Evolutionary conservation across 1,140 invertebrate genomes (phyloP).

Genomic region (Plutomurus gul): DNA sequence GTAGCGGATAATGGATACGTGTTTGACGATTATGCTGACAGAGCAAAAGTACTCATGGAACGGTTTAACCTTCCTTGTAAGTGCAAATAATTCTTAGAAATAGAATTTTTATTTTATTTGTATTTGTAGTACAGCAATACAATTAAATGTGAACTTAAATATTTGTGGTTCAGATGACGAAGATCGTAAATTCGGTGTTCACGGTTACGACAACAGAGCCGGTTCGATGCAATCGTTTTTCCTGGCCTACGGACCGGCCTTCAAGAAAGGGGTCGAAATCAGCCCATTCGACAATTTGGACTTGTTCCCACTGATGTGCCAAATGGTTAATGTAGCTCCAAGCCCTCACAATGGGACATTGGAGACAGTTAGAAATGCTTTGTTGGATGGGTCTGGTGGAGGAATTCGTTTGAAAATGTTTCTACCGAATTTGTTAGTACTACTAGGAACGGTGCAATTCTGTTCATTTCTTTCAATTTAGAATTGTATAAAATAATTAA

Average conservation of each 20-base stretch:
- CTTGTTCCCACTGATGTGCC: not conserved
- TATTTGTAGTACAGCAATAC: not conserved
- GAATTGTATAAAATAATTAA: too few species aligned
- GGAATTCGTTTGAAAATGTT: too few species aligned
- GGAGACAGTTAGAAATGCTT: not conserved
- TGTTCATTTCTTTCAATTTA: too few species aligned
- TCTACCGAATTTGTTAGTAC: too few species aligned
- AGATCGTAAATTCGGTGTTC: not conserved
- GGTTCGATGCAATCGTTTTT: not conserved
- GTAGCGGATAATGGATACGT: conserved; percentile 65
- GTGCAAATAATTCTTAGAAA: not conserved
- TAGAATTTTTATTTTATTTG: not conserved
- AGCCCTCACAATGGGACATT: not conserved
- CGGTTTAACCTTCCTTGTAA: conserved; percentile 61
- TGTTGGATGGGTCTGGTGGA: too few species aligned
- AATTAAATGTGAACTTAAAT: not conserved
- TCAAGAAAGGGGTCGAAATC: not conserved
- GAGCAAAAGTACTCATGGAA: conserved; percentile 58
- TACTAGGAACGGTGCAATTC: too few species aligned
- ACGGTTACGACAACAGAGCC: not conserved
- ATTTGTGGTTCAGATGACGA: not conserved
- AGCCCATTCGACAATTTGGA: not conserved
- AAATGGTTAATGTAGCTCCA: not conserved
- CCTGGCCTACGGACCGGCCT: not conserved
- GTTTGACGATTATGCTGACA: conserved; percentile 62